phyloP scores from a whole-genome alignment of 2,888 invertebrate genomes.

The Drosophila limbata region DNA sequence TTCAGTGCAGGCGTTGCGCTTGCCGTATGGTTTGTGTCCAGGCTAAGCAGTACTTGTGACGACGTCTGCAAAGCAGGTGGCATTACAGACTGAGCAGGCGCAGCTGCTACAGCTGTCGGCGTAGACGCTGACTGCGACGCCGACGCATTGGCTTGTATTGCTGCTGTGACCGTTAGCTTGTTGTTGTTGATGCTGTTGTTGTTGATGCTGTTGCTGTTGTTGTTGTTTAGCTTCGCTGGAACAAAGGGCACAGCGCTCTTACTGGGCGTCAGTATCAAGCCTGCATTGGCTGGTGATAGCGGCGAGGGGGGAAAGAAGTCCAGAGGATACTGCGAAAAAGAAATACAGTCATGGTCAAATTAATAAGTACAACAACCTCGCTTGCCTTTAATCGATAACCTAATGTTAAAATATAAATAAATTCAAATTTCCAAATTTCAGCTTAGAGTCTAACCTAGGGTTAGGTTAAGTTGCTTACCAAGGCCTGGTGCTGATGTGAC shows the following conservation, averaged over 20 bases:
- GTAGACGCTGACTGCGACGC: constrained; percentile 14
- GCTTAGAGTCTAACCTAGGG: too few relatives aligned
- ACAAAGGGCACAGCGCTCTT: constrained; percentile 72
- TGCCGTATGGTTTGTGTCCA: constrained; percentile 63
- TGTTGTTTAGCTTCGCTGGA: constrained; percentile 59
- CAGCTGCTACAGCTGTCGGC: constrained; percentile 5
- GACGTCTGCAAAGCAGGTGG: constrained; percentile 26
- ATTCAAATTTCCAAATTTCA: too few relatives aligned
- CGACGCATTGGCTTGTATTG: constrained; percentile 19
- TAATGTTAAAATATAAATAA: too few relatives aligned
- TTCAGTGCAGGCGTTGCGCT: constrained; percentile 57
- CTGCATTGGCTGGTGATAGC: constrained; percentile 74
- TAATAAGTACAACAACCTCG: too few relatives aligned
- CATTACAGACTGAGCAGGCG: constrained; percentile 41
- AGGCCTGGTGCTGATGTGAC: constrained; percentile 77
- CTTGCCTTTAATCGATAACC: too few relatives aligned
- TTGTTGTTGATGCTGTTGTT: constrained; percentile 27
- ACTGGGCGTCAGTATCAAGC: constrained; percentile 79
- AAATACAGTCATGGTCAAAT: neutral
- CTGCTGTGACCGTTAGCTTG: constrained; percentile 25
- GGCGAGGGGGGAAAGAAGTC: constrained; percentile 82
- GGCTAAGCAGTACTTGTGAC: constrained; percentile 56
- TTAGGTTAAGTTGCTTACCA: constrained; percentile 78
- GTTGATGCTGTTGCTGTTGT: constrained; percentile 17
- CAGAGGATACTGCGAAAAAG: constrained; percentile 78